These are phyloP conservation scores for Phalacrocorax aristotelis DNA, from an alignment of 2,113 vertebrate species.

Conservation along the genomic window DNA sequence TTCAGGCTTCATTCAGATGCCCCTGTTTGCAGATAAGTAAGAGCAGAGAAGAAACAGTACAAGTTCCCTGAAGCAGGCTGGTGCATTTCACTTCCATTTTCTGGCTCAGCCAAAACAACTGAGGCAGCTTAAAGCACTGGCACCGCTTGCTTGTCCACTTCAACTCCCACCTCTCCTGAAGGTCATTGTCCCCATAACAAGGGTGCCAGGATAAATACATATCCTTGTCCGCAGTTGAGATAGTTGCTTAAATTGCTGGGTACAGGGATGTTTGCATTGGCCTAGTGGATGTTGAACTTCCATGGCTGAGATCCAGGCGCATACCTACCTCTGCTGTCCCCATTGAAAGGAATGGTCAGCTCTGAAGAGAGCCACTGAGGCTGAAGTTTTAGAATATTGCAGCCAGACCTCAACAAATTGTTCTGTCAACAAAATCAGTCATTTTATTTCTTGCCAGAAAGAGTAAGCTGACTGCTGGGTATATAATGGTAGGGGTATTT, in stretches of 20 bases:
- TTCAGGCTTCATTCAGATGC: background rate
- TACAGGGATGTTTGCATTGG: fast-evolving
- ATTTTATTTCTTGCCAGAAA: background rate
- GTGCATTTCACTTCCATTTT: background rate
- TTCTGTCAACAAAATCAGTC: background rate
- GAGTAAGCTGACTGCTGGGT: background rate
- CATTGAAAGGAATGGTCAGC: fast-evolving
- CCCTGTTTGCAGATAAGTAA: background rate
- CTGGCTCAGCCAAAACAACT: background rate
- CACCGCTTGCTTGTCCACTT: background rate
- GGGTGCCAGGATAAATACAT: background rate
- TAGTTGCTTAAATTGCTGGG: background rate
- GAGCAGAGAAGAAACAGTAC: background rate
- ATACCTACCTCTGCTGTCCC: fast-evolving
- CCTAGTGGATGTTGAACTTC: background rate
- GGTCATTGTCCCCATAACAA: background rate
- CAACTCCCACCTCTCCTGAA: background rate
- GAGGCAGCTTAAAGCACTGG: background rate
- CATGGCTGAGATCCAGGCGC: fast-evolving
- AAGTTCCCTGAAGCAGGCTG: background rate
- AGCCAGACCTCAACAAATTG: background rate
- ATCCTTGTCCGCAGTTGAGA: background rate
- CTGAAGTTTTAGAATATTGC: background rate
- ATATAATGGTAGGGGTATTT: background rate
- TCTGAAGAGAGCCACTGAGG: background rate